Base-by-base conservation (phyloP, 2,888 invertebrate species). In the Pantelozetes paolii region DNA sequence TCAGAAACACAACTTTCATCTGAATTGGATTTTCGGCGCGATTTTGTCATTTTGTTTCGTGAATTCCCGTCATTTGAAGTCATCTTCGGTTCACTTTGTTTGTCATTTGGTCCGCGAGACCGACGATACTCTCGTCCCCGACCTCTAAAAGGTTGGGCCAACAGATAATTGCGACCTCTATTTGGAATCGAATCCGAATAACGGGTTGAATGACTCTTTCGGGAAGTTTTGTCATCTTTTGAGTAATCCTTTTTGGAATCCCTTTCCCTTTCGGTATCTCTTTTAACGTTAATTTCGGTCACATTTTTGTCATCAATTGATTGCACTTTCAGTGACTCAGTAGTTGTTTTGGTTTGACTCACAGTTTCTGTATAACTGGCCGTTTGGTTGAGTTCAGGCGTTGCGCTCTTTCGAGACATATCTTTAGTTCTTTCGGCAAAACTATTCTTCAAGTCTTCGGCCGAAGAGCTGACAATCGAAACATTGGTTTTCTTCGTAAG, bases 261-360 rank as follows among this genome's bases (percentile, higher is more conserved):
- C 15, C 28, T 69, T n/a, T 69, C 69, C 1, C 42, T 54, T 23
- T 73, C 28, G 62, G 23, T 74, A 70, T 23, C 71, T 74, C n/a
- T 76, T 73, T 67, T 80, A 18, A 77, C 76, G 32, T 78, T 78
- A 26, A 79, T 79, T 64, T 77, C 79, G 13, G 79, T 79, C 1
- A 36, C 59, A 59, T 18, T 57, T 40, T 28, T 28, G 18, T 71
- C 54, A 6, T 28, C 28, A 57, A 54, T 5, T 32, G 36, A 26
- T 20, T 30, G 54, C n/a, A 54, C 30, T 50, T 50, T 54, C 13
- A 32, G 13, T 36, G 20, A 40, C 13, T 2, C 20, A 32, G 20
- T 64, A 18, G 28, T 11, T 40, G 36, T 64, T 8, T 2, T 40
- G 20, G 20, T 13, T 64, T 36, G 32, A 11, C n/a, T 62, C 9